Evolutionary conservation across 2,113 vertebrate species (phyloP), one percentile per base, ranked within the genome.

Genomic region (Origma solitaria): DNA sequence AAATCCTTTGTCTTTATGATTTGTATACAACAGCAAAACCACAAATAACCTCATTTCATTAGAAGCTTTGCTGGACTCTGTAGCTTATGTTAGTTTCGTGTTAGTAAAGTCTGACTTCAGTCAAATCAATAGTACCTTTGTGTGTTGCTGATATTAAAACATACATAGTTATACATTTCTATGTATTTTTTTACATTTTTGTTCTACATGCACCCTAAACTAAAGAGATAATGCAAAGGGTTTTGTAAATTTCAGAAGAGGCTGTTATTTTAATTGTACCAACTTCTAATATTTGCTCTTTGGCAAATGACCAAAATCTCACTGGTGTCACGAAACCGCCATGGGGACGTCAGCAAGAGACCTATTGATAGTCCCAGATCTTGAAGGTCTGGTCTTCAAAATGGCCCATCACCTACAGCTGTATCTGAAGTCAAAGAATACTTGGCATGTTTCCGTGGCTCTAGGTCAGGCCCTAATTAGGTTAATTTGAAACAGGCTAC

Each of bases 401-500:
- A 68, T 10, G 33, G 35, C 20, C 77, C 80, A 24, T 49, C n/a
- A 53, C 7, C 51, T 54, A 82, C 61, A 86, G 44, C 13, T 88
- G 38, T 40, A 89, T 73, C 47, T 37, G 47, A 86, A 84, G 81
- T 64, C 31, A 60, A 50, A 49, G 30, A 77, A 70, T 20, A 50
- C 30, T 37, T 66, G 22, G 28, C 27, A 49, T 45, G 40, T 58
- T 82, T 72, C 64, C 3, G 2, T 44, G n/a, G 38, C 49, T 79
- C 37, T 64, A 57, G 35, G 71, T 38, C 22, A 83, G 38, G 42
- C 21, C 19, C 40, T 86, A 72, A 58, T 87, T 82, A 68, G 69
- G 15, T 49, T 86, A 79, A 95, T 82, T 86, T 54, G 27, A 94
- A 93, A 69, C n/a, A n/a, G n/a, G n/a, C n/a, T n/a, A n/a, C n/a